phyloP scores from a whole-genome alignment of 2,113 vertebrate species.

The Halichoerus grypus region DNA sequence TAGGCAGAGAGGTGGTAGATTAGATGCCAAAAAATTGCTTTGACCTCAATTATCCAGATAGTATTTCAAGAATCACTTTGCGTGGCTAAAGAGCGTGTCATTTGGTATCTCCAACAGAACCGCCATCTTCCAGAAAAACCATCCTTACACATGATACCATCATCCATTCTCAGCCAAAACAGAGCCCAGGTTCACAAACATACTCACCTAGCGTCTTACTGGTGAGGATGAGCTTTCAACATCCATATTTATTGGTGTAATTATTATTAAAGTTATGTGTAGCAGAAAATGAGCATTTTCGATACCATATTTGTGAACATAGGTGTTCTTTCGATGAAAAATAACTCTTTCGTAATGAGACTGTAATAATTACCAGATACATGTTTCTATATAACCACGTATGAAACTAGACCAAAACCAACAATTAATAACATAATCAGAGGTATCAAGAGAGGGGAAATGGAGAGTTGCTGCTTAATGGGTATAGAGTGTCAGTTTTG shows the following conservation, averaged over 20 bases:
- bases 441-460: not conserved
- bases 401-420: conserved; percentile 40
- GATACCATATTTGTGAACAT: not conserved
- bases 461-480: not conserved
- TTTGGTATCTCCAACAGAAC: conserved; percentile 51
- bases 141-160: not conserved
- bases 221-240: not conserved
- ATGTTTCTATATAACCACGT: not conserved
- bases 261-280: conserved; percentile 39
- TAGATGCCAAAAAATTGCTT: conserved; percentile 50
- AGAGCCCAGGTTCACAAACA: conserved; percentile 19
- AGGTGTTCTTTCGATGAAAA: conserved; percentile 33
- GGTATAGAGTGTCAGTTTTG: not conserved
- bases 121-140: conserved; percentile 46
- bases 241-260: conserved; percentile 33
- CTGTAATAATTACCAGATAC: not conserved
- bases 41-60: conserved; percentile 70
- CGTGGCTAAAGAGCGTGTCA: not conserved
- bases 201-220: not conserved
- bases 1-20: conserved; percentile 68
- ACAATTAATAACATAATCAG: conserved; percentile 5
- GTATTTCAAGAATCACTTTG: conserved; percentile 48
- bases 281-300: conserved; percentile 65
- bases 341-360: conserved; percentile 28
- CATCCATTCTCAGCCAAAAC: not conserved